These are phyloP conservation scores for Stegastes partitus DNA, from an alignment of 2,113 vertebrate genomes.

Conservation along the genomic window DNA sequence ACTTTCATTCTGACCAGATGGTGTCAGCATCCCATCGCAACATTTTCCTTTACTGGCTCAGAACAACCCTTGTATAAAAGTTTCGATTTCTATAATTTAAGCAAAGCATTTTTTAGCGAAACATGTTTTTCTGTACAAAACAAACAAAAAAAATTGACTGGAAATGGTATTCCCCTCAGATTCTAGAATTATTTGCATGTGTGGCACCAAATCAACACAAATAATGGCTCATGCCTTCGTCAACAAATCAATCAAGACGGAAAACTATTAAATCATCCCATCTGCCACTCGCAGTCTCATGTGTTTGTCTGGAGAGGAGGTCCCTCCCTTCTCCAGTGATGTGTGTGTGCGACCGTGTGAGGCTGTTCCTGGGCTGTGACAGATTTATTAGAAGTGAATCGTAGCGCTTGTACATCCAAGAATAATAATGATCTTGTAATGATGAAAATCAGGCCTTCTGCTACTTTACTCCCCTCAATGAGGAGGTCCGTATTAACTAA, in stretches of 20 bases:
- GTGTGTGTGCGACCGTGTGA: not conserved
- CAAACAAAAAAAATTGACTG: not conserved
- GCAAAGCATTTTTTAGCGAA: not conserved
- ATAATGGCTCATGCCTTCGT: constrained; percentile 34
- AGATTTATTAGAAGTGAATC: constrained; percentile 53
- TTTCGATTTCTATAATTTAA: not conserved
- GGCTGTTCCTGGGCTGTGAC: constrained; percentile 27
- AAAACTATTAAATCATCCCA: constrained; percentile 55
- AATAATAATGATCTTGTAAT: constrained; percentile 55
- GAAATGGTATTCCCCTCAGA: not conserved
- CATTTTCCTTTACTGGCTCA: not conserved
- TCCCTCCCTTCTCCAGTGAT: constrained; percentile 40
- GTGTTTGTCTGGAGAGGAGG: constrained; percentile 16
- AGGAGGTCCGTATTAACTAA: constrained; percentile 8
- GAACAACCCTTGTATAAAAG: not conserved
- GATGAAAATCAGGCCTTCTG: constrained; percentile 34
- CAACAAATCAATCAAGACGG: constrained; percentile 39
- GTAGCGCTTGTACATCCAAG: constrained; percentile 41
- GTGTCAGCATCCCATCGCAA: constrained; percentile 31
- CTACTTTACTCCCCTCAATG: constrained; percentile 19
- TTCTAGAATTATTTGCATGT: constrained; percentile 2
- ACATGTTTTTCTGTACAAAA: not conserved
- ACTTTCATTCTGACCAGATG: constrained; percentile 34
- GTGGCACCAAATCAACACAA: constrained; percentile 40
- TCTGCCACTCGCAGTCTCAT: constrained; percentile 22